Evolutionary conservation across 1,140 invertebrate species (phyloP).

Genomic region (Coboldia fuscipes): DNA sequence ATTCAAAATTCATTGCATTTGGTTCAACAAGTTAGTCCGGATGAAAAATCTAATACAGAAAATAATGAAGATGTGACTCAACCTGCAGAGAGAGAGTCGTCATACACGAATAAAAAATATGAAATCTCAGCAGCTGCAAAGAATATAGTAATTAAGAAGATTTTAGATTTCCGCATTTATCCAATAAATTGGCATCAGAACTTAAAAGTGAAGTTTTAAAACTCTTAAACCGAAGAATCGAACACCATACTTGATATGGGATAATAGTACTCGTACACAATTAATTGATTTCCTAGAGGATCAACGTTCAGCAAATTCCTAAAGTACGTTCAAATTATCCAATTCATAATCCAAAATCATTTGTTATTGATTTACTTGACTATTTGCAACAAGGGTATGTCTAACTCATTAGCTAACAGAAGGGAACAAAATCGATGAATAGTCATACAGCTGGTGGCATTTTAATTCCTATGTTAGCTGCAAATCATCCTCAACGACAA

Average conservation of each 20-base stretch:
- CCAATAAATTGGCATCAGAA: conserved; percentile 47
- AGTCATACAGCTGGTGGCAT: conserved; percentile 15
- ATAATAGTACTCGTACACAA: conserved; percentile 88
- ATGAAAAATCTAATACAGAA: conserved; percentile 6
- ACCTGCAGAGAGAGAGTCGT: conserved; percentile 9
- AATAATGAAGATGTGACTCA: too few relatives aligned
- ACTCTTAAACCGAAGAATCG: conserved; percentile 85
- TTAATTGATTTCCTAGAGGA: conserved; percentile 68
- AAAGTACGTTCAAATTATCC: conserved; percentile 72
- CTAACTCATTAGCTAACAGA: conserved; percentile 21
- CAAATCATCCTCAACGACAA: conserved; percentile 19
- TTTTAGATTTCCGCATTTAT: conserved; percentile 67
- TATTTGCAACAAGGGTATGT: conserved; percentile 37
- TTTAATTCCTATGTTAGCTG: conserved; percentile 15
- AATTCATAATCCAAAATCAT: conserved; percentile 73
- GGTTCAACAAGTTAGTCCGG: conserved; percentile 7
- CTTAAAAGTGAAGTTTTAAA: conserved; percentile 42
- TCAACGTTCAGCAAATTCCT: conserved; percentile 40
- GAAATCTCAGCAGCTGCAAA: conserved; percentile 12
- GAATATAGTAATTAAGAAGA: conserved; percentile 21
- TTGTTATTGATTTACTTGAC: conserved; percentile 74
- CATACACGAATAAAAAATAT: conserved; percentile 14
- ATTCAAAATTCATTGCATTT: conserved; percentile 11
- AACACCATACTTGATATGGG: conserved; percentile 94
- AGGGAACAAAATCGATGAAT: not conserved